Conservation (phyloP, 2,888 invertebrate species). For the Tortrix viridana region DNA sequence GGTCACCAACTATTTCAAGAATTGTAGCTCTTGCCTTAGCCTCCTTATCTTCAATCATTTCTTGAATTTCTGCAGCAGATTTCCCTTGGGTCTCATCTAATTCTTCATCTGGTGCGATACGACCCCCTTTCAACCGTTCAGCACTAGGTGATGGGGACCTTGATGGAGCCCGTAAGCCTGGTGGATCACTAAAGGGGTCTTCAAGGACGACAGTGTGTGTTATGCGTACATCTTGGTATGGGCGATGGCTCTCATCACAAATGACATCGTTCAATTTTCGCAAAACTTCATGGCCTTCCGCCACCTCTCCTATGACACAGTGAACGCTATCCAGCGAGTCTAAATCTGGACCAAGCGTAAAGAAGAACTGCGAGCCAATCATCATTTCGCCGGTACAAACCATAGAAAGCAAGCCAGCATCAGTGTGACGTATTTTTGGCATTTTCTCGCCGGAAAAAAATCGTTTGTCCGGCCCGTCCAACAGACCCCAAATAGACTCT, state of each 20-base stretch:
- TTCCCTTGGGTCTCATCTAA: constrained; percentile 95
- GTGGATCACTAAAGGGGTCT: constrained; percentile 97
- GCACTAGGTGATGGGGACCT: constrained; percentile 95
- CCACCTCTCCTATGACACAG: constrained; percentile 97
- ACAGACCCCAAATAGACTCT: constrained; percentile 92
- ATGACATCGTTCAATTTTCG: constrained; percentile 96
- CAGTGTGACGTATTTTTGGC: constrained; percentile 95
- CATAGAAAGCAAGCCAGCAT: constrained; percentile 95
- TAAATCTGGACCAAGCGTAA: constrained; percentile 94
- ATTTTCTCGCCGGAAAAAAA: constrained; percentile 96
- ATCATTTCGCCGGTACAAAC: constrained; percentile 96
- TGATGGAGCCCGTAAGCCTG: constrained; percentile 89
- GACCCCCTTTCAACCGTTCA: constrained; percentile 91
- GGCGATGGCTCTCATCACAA: constrained; percentile 94
- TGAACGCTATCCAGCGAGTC: constrained; percentile 95
- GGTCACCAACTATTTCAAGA: constrained; percentile 98
- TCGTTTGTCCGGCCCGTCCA: constrained; percentile 93
- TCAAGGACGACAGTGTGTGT: constrained; percentile 98
- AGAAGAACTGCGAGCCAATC: constrained; percentile 97
- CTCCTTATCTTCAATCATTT: constrained; percentile 94
- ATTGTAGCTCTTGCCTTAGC: constrained; percentile 98
- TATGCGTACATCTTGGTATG: constrained; percentile 97
- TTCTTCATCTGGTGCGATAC: constrained; percentile 97
- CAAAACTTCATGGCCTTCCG: constrained; percentile 95
- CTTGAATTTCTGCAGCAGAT: constrained; percentile 92